Evolutionary conservation across 2,113 vertebrate genomes (phyloP).

Genomic region (Guaruba guarouba): DNA sequence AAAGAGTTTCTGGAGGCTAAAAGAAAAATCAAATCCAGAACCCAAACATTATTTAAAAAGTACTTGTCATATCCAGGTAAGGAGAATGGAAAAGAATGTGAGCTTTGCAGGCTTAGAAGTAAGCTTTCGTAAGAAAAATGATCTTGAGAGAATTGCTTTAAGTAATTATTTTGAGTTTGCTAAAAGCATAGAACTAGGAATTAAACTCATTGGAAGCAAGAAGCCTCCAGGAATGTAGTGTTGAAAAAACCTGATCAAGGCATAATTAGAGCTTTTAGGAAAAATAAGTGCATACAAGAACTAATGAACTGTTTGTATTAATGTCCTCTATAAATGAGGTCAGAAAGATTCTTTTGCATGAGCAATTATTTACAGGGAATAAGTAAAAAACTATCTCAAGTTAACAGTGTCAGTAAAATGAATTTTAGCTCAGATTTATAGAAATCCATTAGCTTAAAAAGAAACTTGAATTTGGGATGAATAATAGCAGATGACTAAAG

Average conservation of each 20-base stretch:
- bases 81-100: background rate
- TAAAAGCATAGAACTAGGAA: background rate
- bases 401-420: background rate
- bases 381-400: background rate
- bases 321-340: background rate
- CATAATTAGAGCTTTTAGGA: background rate
- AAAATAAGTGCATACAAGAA: background rate
- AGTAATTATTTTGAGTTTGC: background rate
- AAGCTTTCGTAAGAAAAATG: background rate
- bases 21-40: background rate
- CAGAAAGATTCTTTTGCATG: background rate
- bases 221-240: background rate
- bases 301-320: background rate
- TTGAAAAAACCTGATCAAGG: background rate
- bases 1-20: background rate
- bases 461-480: background rate
- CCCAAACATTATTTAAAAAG: background rate
- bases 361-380: background rate
- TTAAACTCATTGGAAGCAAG: background rate
- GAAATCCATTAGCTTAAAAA: background rate
- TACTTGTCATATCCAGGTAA: background rate
- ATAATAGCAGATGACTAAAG: background rate
- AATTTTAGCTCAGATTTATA: background rate
- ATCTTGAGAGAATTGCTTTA: background rate
- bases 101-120: background rate